Evolutionary conservation across 2,888 invertebrate species (phyloP).

Genomic region (Leptinotarsa tumamoca): DNA sequence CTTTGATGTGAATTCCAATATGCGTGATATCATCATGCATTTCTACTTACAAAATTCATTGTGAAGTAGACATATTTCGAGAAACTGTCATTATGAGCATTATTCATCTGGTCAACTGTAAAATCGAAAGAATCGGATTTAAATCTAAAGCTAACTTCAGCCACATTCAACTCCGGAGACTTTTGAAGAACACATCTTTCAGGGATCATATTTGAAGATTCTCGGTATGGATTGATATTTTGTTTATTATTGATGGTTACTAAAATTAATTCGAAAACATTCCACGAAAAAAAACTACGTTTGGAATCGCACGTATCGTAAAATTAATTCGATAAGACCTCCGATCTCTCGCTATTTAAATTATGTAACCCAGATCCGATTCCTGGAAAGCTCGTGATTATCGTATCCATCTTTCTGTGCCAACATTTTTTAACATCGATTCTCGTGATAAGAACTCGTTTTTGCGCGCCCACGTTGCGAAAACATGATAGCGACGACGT

Average conservation of each 20-base stretch:
- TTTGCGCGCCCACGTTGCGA: background rate
- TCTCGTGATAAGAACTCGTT: background rate
- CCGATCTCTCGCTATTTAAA: conserved; percentile 2
- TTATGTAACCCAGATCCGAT: background rate
- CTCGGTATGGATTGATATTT: background rate
- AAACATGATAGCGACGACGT: background rate
- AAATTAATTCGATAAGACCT: background rate
- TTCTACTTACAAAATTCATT: too few relatives aligned
- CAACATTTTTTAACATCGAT: background rate
- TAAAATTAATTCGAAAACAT: background rate
- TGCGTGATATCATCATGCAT: too few relatives aligned
- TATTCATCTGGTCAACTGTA: too few relatives aligned
- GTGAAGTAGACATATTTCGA: too few relatives aligned
- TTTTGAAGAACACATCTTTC: background rate
- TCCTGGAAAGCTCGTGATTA: conserved; percentile 8
- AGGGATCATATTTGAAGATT: background rate
- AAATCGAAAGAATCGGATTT: too few relatives aligned
- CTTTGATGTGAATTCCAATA: too few relatives aligned
- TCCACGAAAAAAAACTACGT: background rate
- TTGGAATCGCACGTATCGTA: background rate
- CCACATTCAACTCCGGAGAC: background rate
- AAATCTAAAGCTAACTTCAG: too few relatives aligned
- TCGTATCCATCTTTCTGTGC: background rate
- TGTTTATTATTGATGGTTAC: background rate
- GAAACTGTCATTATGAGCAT: too few relatives aligned